Conservation (phyloP, 2,888 invertebrate genomes). For the Ethmia dodecea region DNA sequence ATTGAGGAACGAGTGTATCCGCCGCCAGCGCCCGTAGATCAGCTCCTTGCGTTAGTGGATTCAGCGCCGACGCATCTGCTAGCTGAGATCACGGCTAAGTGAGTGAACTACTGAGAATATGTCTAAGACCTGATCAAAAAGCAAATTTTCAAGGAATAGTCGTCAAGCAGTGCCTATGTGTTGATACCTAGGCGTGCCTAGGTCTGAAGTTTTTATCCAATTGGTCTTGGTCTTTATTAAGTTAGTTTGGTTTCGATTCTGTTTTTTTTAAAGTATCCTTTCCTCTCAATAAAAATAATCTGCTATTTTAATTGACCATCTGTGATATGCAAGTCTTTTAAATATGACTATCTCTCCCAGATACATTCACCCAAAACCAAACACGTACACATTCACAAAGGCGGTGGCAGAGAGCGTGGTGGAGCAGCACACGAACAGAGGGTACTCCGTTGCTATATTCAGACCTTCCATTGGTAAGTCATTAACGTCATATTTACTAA, state of each 20-base stretch:
- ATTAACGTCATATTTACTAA: constrained; percentile 79
- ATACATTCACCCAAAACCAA: constrained; percentile 81
- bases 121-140: too few species aligned
- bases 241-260: too few species aligned
- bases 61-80: constrained; percentile 67
- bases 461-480: constrained; percentile 89
- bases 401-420: constrained; percentile 88
- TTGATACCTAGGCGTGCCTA: too few species aligned
- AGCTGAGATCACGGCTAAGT: constrained; percentile 75
- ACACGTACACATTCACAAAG: constrained; percentile 94
- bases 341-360: constrained; percentile 38
- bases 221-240: too few species aligned
- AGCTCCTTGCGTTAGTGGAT: constrained; percentile 79
- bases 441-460: constrained; percentile 85
- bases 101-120: too few species aligned
- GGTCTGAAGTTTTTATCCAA: too few species aligned
- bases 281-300: too few species aligned
- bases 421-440: constrained; percentile 72
- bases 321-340: too few species aligned
- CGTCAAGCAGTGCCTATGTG: too few species aligned
- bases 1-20: constrained; percentile 87
- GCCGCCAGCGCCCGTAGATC: constrained; percentile 77
- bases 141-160: too few species aligned
- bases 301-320: too few species aligned
- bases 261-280: background rate